Conservation (phyloP, 2,797 vertebrate species). For the Sebastes cheni region DNA sequence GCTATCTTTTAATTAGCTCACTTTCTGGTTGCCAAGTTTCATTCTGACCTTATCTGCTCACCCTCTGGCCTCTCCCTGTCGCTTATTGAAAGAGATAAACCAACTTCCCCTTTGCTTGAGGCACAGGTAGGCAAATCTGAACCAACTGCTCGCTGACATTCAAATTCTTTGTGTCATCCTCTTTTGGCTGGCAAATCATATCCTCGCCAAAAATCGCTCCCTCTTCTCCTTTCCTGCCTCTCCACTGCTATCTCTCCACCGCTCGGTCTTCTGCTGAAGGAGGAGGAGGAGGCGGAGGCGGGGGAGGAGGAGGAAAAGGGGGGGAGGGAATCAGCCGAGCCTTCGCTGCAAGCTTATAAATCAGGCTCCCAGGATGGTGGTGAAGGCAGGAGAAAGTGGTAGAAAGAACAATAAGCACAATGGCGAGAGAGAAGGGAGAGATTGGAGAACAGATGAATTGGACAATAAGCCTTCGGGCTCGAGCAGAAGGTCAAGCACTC, state of each 20-base stretch:
- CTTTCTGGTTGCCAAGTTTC: constrained; percentile 26
- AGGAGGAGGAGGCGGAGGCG: background rate
- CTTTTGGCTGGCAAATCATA: constrained; percentile 64
- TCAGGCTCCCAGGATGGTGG: constrained; percentile 48
- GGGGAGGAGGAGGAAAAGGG: background rate
- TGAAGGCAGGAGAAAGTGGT: constrained; percentile 33
- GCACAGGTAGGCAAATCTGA: constrained; percentile 47
- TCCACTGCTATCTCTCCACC: background rate
- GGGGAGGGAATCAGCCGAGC: background rate
- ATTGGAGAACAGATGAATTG: constrained; percentile 61
- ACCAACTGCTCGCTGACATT: constrained; percentile 49
- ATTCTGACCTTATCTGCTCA: constrained; percentile 43
- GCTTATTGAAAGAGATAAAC: constrained; percentile 20
- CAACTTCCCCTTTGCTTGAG: constrained; percentile 28
- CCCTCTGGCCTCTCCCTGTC: constrained; percentile 23
- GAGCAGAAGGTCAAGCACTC: constrained; percentile 47
- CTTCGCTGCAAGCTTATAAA: constrained; percentile 58
- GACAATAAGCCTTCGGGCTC: constrained; percentile 60
- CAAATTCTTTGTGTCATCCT: constrained; percentile 55
- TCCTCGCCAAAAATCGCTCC: background rate
- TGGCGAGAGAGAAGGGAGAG: constrained; percentile 30
- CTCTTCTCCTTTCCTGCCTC: background rate
- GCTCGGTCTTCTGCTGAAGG: constrained; percentile 20
- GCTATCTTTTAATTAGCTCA: constrained; percentile 56
- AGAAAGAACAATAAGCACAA: constrained; percentile 58